Percentiles rank a stretch among this genome's conserved stretches.
Conservation (phyloP, 1,140 invertebrate genomes). For the Nylanderia fulva region DNA sequence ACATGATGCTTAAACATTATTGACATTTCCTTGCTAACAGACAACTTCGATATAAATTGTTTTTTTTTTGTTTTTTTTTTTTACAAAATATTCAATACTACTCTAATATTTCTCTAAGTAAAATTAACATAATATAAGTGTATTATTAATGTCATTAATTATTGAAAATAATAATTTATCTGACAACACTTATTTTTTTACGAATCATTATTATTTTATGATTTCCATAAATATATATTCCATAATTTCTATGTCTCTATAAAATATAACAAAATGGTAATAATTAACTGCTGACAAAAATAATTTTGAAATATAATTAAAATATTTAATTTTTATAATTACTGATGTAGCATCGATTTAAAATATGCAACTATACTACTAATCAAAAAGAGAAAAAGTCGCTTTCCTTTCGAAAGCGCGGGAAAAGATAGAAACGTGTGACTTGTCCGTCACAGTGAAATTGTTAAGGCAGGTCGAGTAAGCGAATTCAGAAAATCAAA, state of each 20-base stretch:
- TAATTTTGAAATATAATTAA: background rate
- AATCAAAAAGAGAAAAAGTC: background rate
- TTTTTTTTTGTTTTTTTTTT: too few species aligned
- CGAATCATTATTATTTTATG: background rate
- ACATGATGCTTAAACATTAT: background rate
- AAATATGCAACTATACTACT: background rate
- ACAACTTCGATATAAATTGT: background rate
- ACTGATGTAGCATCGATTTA: background rate
- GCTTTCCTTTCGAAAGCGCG: slow-evolving; percentile 23
- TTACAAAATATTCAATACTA: slow-evolving; percentile 4
- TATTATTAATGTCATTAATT: slow-evolving; percentile 24
- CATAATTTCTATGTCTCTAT: background rate
- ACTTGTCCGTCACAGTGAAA: slow-evolving; percentile 24
- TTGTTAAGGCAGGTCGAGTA: slow-evolving; percentile 38
- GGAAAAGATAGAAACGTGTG: slow-evolving; percentile 29
- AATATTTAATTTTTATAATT: background rate
- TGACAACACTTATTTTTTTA: background rate
- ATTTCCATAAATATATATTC: too few species aligned
- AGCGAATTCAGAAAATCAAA: slow-evolving; percentile 51
- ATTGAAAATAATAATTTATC: background rate
- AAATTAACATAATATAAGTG: too few species aligned
- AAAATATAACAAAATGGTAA: background rate
- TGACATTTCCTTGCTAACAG: background rate
- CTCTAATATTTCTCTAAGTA: background rate
- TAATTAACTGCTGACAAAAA: background rate